phyloP scores from a whole-genome alignment of 2,888 invertebrate species.

The Raillietiella orientalis region DNA sequence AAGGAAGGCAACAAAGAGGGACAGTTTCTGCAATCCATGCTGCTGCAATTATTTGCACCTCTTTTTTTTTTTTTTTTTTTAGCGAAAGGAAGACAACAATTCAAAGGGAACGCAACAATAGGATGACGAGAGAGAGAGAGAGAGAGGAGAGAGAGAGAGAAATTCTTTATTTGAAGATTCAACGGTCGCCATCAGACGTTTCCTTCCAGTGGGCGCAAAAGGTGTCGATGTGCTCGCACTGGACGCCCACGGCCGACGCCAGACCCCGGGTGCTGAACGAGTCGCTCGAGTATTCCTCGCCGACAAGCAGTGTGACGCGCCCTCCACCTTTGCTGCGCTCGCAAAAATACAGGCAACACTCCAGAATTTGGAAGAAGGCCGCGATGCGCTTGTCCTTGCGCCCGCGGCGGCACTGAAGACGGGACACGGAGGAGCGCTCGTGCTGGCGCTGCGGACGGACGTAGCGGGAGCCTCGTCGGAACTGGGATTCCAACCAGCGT shows the following conservation, averaged over 20 bases:
- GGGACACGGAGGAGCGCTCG: slow-evolving; percentile 34
- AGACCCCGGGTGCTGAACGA: no score
- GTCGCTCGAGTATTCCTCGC: slow-evolving; percentile 14
- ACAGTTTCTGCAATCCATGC: not conserved
- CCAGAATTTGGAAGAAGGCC: slow-evolving; percentile 43
- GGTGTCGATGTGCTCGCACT: slow-evolving; percentile 41
- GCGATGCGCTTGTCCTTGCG: slow-evolving; percentile 26
- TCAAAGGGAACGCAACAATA: no score
- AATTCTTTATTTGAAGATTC: no score
- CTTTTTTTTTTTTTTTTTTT: no score
- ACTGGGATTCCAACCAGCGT: slow-evolving; percentile 64
- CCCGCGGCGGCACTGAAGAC: slow-evolving; percentile 39
- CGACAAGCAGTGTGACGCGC: slow-evolving; percentile 39
- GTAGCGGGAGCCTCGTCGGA: slow-evolving; percentile 54
- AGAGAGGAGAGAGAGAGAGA: no score
- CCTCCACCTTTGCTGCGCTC: slow-evolving; percentile 18
- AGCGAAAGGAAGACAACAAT: no score
- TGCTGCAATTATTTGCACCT: no score
- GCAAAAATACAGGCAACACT: slow-evolving; percentile 44
- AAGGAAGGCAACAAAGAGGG: slow-evolving; percentile 2
- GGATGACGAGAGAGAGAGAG: no score
- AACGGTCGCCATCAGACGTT: slow-evolving; percentile 26
- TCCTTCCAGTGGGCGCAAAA: slow-evolving; percentile 64
- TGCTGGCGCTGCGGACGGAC: slow-evolving; percentile 54
- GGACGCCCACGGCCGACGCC: no score